Conservation (phyloP, 2,797 vertebrate genomes). For the Tragopan temminckii region DNA sequence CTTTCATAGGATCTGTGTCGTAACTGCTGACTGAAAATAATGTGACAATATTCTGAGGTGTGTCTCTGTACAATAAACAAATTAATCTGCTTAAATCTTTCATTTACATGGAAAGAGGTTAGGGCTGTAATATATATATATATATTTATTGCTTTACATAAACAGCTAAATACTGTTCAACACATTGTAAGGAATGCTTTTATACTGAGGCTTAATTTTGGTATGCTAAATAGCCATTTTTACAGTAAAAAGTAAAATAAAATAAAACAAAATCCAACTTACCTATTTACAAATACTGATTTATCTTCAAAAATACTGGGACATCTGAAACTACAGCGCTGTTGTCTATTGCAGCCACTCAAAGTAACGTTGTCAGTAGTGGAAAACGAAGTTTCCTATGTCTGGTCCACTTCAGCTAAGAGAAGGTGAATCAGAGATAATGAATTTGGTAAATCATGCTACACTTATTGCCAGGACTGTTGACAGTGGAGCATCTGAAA, state of each 20-base stretch:
- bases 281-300: not conserved
- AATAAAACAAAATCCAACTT: not conserved
- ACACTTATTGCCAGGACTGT: not conserved
- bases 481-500: not conserved
- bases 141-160: slow-evolving; percentile 47
- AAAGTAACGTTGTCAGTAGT: not conserved
- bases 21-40: slow-evolving; percentile 53
- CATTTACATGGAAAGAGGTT: not conserved
- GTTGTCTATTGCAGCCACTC: not conserved
- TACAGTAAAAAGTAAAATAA: not conserved
- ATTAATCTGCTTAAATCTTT: slow-evolving; percentile 60
- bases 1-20: slow-evolving; percentile 34
- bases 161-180: slow-evolving; percentile 48
- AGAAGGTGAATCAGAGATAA: not conserved
- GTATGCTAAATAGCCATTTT: not conserved
- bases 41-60: slow-evolving; percentile 29
- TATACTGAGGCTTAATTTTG: not conserved
- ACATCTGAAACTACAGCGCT: not conserved
- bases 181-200: slow-evolving; percentile 25
- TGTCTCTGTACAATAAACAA: slow-evolving; percentile 59
- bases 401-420: not conserved
- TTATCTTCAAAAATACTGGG: not conserved
- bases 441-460: not conserved
- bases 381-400: not conserved
- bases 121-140: not conserved